Conservation (phyloP, 92 coral and sea anemone species). For the Palythoa grandis region DNA sequence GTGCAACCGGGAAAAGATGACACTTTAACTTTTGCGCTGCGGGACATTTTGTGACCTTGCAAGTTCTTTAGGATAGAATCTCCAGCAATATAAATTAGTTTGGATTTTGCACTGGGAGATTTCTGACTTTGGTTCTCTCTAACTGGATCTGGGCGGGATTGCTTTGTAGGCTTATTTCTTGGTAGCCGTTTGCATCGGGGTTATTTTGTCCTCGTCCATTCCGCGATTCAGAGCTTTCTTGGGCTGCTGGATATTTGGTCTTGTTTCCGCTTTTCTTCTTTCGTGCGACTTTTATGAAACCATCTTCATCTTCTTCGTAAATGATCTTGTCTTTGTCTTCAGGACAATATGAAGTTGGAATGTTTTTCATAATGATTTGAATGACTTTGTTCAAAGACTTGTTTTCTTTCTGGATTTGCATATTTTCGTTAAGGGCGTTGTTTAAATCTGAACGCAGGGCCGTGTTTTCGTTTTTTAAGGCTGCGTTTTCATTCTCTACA, state of each 20-base stretch:
- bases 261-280: constrained; percentile 30
- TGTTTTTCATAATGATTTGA: constrained; percentile 51
- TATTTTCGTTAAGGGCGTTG: constrained; percentile 28
- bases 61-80: too few relatives aligned
- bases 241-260: constrained; percentile 31
- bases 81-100: too few relatives aligned
- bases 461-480: constrained; percentile 4
- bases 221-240: constrained; percentile 27
- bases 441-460: constrained; percentile 22
- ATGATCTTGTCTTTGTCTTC: constrained; percentile 20
- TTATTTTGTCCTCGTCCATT: constrained; percentile 7
- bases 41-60: neutral
- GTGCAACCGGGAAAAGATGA: too few relatives aligned
- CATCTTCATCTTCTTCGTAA: constrained; percentile 23
- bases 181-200: constrained; percentile 16
- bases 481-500: too few relatives aligned
- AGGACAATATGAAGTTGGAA: constrained; percentile 15
- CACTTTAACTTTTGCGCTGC: constrained; percentile 39
- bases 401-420: constrained; percentile 45
- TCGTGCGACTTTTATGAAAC: constrained; percentile 30
- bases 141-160: too few relatives aligned
- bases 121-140: too few relatives aligned
- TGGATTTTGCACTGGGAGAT: too few relatives aligned
- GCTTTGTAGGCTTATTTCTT: too few relatives aligned
- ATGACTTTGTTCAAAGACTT: constrained; percentile 38